Conservation (phyloP, 1,140 invertebrate species). For the Magallana ariakensis region DNA sequence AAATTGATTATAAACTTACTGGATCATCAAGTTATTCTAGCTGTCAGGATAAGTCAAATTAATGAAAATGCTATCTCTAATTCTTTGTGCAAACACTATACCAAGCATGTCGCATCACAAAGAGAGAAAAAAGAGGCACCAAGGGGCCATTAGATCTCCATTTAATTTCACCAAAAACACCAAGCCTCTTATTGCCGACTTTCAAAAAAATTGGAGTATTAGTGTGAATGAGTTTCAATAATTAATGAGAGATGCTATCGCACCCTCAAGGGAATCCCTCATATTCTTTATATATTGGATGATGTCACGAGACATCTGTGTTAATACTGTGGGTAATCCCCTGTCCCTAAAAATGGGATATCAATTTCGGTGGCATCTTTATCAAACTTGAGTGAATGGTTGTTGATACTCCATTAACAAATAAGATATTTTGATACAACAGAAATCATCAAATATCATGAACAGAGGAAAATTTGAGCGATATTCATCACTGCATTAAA, state of each 20-base stretch:
- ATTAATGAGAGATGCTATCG: conserved; percentile 29
- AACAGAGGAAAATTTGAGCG: not conserved
- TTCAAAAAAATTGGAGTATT: conserved; percentile 29
- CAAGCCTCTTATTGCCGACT: not conserved
- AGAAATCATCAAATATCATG: conserved; percentile 13
- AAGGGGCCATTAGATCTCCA: conserved; percentile 26
- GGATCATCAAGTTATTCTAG: not conserved
- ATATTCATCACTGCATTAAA: conserved; percentile 35
- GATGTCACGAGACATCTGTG: conserved; percentile 16
- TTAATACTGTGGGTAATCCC: not conserved
- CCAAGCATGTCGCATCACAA: conserved; percentile 1
- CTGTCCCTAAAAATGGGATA: not conserved
- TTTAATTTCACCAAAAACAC: conserved; percentile 27
- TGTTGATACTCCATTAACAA: conserved; percentile 30
- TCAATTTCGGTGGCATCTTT: conserved; percentile 2
- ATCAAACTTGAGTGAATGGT: conserved; percentile 13
- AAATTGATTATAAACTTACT: not conserved
- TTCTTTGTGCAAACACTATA: not conserved
- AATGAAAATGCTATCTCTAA: conserved; percentile 7
- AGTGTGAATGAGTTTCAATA: conserved; percentile 34
- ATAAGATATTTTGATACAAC: conserved; percentile 25
- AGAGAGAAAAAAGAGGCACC: conserved; percentile 1
- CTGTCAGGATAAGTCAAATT: not conserved
- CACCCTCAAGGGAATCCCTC: conserved; percentile 6
- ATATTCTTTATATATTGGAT: conserved; percentile 33